Evolutionary conservation across 2,797 vertebrate species (phyloP).

Genomic region (Sebastes diaconus): DNA sequence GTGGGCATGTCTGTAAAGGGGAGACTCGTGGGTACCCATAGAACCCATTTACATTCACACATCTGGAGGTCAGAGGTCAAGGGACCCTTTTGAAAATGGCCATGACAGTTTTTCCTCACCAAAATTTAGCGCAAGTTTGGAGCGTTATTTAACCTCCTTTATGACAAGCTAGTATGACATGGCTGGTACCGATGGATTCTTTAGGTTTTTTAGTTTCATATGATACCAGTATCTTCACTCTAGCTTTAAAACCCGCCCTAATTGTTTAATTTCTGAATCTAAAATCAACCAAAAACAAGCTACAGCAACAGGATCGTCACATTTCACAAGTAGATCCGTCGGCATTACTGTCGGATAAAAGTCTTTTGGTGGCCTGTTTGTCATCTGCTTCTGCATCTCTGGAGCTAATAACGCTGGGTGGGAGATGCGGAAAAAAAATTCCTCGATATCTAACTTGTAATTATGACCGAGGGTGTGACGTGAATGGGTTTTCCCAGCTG

Average conservation of each 20-base stretch:
- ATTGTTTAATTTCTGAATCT: neutral
- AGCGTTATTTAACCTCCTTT: too few species aligned
- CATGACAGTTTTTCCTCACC: too few species aligned
- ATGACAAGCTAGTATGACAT: too few species aligned
- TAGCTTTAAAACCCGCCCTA: fast-evolving
- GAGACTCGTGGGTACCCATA: too few species aligned
- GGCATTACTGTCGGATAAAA: neutral
- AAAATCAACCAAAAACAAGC: neutral
- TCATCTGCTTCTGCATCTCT: neutral
- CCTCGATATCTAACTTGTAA: slow-evolving; percentile 15
- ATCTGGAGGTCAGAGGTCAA: too few species aligned
- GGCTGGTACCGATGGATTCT: too few species aligned
- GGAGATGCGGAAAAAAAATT: neutral
- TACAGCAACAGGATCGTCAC: neutral
- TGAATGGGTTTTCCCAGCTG: slow-evolving; percentile 33
- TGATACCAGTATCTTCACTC: too few species aligned
- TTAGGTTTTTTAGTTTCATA: too few species aligned
- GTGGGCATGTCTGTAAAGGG: too few species aligned
- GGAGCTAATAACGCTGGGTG: neutral
- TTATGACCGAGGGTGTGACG: slow-evolving; percentile 15
- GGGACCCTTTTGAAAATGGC: too few species aligned
- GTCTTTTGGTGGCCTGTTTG: neutral
- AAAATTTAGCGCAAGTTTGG: fast-evolving
- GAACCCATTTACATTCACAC: too few species aligned
- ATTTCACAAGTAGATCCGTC: neutral